Base-by-base conservation (phyloP, 1,140 invertebrate species). In the Berghia stephanieae region DNA sequence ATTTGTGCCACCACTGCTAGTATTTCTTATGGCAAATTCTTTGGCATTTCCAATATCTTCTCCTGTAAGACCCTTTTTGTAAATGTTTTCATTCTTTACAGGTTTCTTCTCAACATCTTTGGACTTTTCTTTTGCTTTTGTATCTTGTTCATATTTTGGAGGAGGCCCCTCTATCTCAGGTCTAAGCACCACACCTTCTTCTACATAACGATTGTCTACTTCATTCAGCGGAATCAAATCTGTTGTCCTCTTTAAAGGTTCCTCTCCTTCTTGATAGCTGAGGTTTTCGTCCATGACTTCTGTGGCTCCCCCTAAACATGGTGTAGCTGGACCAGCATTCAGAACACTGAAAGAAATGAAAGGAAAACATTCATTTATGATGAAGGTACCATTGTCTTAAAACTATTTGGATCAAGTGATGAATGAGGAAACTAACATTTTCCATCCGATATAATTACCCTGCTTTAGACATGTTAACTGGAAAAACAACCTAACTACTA, bases 281-380 rank as follows among this genome's bases (percentile, higher is more conserved):
- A 88, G 80, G 74, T 88, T 88, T 76, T 85, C 87, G 82, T 88
- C 86, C 49, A 88, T 83, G 8, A 84, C 83, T 66, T 87, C 87
- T 57, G 86, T 87, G 10, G 86, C 86, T 43, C 83, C 86, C n/a
- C n/a, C n/a, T 78, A 85, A 83, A 21, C 80, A 81, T 18, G 84
- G 79, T 46, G 84, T 84, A 44, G 81, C 80, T n/a, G 83, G 84
- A 27, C 83, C 84, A 77, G 81, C 79, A 42, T 81, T 81, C 46
- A 82, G 63, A 3, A 79, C 52, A 27, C 83, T 85, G 78, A n/a
- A 79, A 80, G 21, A 75, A 73, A 40, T n/a, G n/a, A 75, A 77
- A 27, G 10, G 31, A 27, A 24, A 70, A 70, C 34, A 6, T 36
- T 21, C n/a, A 60, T 60, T 24, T 6, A 34, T 6, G 8, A 63